Evolutionary conservation across 2,797 vertebrate genomes (phyloP).

Genomic region (Myotis myotis): DNA sequence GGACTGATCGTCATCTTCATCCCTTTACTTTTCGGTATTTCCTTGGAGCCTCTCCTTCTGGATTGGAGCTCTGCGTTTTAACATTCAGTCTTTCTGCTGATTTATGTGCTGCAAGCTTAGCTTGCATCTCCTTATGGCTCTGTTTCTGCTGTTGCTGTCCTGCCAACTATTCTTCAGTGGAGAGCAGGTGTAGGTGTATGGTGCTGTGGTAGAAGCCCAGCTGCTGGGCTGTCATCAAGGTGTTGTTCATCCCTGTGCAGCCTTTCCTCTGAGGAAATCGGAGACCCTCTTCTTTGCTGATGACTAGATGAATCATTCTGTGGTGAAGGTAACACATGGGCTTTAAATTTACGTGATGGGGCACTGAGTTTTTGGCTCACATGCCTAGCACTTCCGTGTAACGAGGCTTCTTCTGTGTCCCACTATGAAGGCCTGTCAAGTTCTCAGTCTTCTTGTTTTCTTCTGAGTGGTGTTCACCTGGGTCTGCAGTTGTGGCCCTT

Average conservation of each 20-base stretch:
- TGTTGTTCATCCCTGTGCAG: constrained; percentile 89
- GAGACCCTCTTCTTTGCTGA: constrained; percentile 74
- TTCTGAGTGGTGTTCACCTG: neutral
- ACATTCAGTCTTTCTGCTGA: constrained; percentile 90
- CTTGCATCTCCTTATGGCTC: constrained; percentile 92
- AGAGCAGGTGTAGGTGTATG: constrained; percentile 85
- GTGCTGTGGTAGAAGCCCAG: constrained; percentile 90
- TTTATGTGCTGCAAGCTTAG: constrained; percentile 93
- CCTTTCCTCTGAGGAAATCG: constrained; percentile 85
- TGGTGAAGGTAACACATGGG: constrained; percentile 85
- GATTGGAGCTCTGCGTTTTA: constrained; percentile 88
- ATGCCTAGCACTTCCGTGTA: constrained; percentile 89
- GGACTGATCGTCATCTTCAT: constrained; percentile 88
- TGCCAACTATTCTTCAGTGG: neutral
- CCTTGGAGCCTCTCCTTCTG: constrained; percentile 86
- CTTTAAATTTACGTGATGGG: constrained; percentile 88
- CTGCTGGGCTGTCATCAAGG: constrained; percentile 93
- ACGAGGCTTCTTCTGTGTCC: constrained; percentile 85
- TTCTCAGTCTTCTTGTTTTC: constrained; percentile 66
- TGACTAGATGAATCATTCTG: constrained; percentile 69
- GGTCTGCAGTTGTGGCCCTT: constrained; percentile 83
- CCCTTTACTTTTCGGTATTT: constrained; percentile 91
- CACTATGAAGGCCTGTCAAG: constrained; percentile 59
- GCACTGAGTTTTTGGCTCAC: constrained; percentile 81
- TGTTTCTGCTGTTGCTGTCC: constrained; percentile 90